Base-by-base conservation (phyloP, 2,113 vertebrate species). In the Sorex fumeus region DNA sequence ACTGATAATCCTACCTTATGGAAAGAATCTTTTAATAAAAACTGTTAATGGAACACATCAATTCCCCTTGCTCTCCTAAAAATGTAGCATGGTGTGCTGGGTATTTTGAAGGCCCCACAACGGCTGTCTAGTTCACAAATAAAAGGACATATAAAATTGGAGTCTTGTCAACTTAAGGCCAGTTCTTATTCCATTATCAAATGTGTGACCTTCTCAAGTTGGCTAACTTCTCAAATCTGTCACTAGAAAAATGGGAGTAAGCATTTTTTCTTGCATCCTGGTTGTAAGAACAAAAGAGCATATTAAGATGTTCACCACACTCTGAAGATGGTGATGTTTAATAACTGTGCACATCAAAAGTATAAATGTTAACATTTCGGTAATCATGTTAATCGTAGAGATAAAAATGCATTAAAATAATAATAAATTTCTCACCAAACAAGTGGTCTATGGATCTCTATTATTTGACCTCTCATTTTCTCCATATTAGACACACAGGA, bases 1-100 rank as follows among this genome's bases (percentile, higher is more conserved):
- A 28, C 34, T 60, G 78, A 82, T 18, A 81, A 83, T 32, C 36
- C 30, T 45, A 60, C 2, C 30, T 18, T 32, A 11, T 50, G 27
- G 80, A 87, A 86, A 85, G 16, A 86, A 66, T 40, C 30, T 50
- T 79, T 88, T 76, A 78, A 78, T 45, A 60, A 75, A 84, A 67
- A 87, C 0, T 50, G 19, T 34, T 36, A 64, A 10, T 4, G 30
- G 8, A 75, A 45, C 9, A 3, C 6, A 18, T 71, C 23, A n/a
- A 45, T 80, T 67, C 8, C 1, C 27, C 19, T 50, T 40, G 45
- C 13, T 57, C 13, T 57, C 85, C 32, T 50, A 50, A 50, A 50
- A 50, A 50, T 50, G 47, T 50, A 64, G 79, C 82, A 27, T 27
- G 8, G 36, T 27, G 27, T 60, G 8, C 45, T 71, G 25, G 34